Evolutionary conservation across 2,888 invertebrate genomes (phyloP).

Genomic region (Oscheius sp.): DNA sequence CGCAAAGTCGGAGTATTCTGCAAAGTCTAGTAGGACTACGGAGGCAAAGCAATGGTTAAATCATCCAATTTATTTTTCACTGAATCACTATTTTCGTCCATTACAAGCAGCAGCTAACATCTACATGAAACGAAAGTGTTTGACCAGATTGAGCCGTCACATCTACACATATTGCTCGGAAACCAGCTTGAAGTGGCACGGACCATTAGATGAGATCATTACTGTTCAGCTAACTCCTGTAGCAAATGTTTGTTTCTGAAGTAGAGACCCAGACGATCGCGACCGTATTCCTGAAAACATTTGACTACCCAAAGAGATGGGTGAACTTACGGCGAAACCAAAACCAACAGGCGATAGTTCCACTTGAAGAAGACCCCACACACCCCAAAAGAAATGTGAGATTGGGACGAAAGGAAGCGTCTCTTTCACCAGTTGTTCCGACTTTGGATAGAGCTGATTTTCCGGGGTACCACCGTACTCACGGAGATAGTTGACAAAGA

Average conservation of each 20-base stretch:
- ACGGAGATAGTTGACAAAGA: constrained; percentile 60
- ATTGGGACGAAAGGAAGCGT: constrained; percentile 86
- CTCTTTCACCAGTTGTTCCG: constrained; percentile 77
- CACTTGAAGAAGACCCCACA: constrained; percentile 81
- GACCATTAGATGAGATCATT: constrained; percentile 21
- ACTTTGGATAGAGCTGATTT: constrained; percentile 48
- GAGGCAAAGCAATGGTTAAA: no score
- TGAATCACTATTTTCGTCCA: neutral
- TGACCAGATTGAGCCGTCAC: constrained; percentile 22
- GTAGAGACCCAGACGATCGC: constrained; percentile 67
- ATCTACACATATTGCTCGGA: constrained; percentile 34
- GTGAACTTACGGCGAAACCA: constrained; percentile 59
- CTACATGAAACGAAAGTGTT: neutral
- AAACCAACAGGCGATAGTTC: constrained; percentile 72
- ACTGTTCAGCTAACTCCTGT: constrained; percentile 9
- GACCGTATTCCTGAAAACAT: constrained; percentile 65
- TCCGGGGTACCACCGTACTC: constrained; percentile 55
- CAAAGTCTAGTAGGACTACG: no score
- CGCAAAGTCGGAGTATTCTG: no score
- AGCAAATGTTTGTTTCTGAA: constrained; percentile 62
- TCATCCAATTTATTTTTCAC: neutral
- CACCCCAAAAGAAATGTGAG: constrained; percentile 91
- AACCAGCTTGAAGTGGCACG: constrained; percentile 33
- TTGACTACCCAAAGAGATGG: neutral
- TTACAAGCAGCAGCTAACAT: neutral